Percentiles rank a stretch among this genome's conserved stretches.
These are phyloP conservation scores for Gibbula magus DNA, from an alignment of 2,888 invertebrate species.

Conservation along the genomic window DNA sequence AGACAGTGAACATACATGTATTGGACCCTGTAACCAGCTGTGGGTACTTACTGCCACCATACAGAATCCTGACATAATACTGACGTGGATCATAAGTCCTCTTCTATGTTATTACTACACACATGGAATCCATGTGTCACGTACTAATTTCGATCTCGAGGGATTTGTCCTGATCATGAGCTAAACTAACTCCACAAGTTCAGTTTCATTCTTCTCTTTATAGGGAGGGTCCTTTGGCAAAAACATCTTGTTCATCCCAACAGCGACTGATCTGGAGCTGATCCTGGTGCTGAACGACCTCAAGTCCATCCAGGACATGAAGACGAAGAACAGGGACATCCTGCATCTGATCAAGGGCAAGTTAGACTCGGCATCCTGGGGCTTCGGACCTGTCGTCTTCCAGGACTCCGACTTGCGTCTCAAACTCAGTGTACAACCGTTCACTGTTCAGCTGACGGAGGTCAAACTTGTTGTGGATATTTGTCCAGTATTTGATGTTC, in stretches of 20 bases:
- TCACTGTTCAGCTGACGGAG: background rate
- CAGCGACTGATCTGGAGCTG: background rate
- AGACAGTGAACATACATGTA: no score
- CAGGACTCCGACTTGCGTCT: no score
- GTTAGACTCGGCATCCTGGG: background rate
- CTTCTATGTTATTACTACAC: no score
- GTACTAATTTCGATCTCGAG: no score
- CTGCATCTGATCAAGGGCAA: background rate
- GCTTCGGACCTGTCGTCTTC: no score
- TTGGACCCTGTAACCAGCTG: no score
- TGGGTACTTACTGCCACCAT: no score
- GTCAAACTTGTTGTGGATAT: background rate
- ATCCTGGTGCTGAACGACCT: background rate
- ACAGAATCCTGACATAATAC: no score
- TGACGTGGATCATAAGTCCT: no score
- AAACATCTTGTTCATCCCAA: background rate
- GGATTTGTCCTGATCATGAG: no score
- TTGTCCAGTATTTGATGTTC: background rate
- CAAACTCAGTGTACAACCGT: background rate
- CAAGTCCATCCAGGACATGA: background rate
- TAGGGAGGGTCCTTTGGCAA: background rate
- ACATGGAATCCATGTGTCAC: no score
- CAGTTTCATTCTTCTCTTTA: background rate
- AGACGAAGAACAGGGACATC: background rate
- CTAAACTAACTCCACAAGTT: no score